A percentile compares a stretch with the other conserved stretches of the same genome.
Evolutionary conservation across 2,888 invertebrate species (phyloP).

Genomic region (Habrosyne pyritoides): DNA sequence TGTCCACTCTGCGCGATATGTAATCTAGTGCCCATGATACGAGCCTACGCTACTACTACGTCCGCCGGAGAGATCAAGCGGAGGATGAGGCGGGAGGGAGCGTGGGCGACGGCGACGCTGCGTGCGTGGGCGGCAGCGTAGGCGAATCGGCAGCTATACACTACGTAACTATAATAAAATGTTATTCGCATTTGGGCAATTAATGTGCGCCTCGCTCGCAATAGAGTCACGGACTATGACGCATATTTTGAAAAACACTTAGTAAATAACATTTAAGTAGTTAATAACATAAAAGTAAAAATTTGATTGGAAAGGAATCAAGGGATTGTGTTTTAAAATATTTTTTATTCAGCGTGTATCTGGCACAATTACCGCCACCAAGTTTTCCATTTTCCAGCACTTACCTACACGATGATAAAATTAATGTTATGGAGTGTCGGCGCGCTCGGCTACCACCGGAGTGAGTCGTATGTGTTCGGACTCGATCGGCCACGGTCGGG

Average conservation of each 20-base stretch:
- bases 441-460: constrained; percentile 29
- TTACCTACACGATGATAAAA: neutral
- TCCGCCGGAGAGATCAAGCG: constrained; percentile 43
- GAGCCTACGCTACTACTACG: constrained; percentile 62
- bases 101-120: constrained; percentile 43
- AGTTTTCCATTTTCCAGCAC: neutral
- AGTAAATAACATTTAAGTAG: too few species aligned
- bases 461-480: constrained; percentile 33
- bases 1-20: constrained; percentile 1
- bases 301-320: too few species aligned
- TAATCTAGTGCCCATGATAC: constrained; percentile 25
- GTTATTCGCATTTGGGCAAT: constrained; percentile 65
- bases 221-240: constrained; percentile 30
- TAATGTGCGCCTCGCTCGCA: constrained; percentile 55
- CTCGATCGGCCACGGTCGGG: constrained; percentile 53
- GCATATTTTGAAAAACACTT: neutral
- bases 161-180: constrained; percentile 36
- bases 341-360: too few species aligned
- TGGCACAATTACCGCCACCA: too few species aligned
- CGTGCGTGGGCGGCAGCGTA: constrained; percentile 44
- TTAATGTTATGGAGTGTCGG: constrained; percentile 16
- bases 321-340: neutral
- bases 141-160: constrained; percentile 59
- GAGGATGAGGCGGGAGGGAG: constrained; percentile 38
- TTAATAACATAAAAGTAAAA: too few species aligned